Percentiles rank a stretch among this genome's conserved stretches.
Evolutionary conservation across 2,797 vertebrate genomes (phyloP).

Genomic region (Platyrinchus mystaceus): DNA sequence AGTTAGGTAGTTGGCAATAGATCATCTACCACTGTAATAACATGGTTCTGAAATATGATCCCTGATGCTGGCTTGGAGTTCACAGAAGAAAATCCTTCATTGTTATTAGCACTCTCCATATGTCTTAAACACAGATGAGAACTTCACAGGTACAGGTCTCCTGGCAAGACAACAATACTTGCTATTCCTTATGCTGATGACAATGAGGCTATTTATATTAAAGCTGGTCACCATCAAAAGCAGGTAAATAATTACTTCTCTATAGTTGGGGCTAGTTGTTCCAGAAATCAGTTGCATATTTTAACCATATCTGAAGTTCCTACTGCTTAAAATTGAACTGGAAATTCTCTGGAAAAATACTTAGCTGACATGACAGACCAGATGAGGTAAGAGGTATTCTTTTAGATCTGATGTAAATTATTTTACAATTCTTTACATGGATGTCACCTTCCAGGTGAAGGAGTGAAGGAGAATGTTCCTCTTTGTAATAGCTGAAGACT

Average conservation of each 20-base stretch:
- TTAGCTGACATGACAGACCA: background rate
- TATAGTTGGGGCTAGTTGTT: background rate
- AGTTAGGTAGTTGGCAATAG: background rate
- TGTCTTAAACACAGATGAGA: background rate
- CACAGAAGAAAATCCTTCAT: background rate
- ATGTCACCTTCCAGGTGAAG: background rate
- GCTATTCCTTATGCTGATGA: background rate
- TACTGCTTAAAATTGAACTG: background rate
- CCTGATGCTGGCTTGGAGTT: background rate
- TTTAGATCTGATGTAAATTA: background rate
- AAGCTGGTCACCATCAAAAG: background rate
- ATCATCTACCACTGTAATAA: slow-evolving; percentile 19
- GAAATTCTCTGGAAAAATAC: background rate
- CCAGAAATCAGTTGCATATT: background rate
- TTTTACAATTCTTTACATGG: background rate
- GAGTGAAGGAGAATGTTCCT: background rate
- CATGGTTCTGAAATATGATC: background rate
- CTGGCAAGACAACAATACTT: background rate
- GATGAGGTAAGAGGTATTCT: background rate
- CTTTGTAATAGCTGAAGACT: background rate
- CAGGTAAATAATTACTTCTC: background rate
- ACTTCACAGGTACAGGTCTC: background rate
- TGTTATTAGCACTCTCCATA: background rate
- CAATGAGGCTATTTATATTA: background rate
- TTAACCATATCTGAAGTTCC: background rate